phyloP scores from a whole-genome alignment of 2,888 invertebrate species.

The Lithodes maja region DNA sequence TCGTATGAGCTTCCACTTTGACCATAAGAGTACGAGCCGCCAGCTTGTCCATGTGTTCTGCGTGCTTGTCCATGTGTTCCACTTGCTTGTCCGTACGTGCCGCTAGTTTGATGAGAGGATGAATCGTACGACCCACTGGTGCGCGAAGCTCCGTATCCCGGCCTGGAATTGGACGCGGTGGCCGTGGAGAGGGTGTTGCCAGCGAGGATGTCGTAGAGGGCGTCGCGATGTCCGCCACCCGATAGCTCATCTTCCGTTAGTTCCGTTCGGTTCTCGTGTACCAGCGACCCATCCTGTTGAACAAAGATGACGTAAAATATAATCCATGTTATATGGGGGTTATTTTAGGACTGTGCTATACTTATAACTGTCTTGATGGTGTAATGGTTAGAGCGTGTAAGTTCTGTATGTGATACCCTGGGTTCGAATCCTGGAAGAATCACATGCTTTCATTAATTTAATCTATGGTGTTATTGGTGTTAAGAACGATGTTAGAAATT shows the following conservation, averaged over 20 bases:
- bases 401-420: no score
- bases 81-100: not conserved
- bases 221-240: conserved; percentile 44
- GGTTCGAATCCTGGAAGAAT: no score
- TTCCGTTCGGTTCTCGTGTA: conserved; percentile 64
- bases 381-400: no score
- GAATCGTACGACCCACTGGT: not conserved
- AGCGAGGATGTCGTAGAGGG: conserved; percentile 58
- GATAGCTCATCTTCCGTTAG: conserved; percentile 50
- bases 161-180: conserved; percentile 9
- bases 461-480: no score
- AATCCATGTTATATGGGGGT: no score
- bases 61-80: not conserved
- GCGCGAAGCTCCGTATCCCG: not conserved
- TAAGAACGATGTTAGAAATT: no score
- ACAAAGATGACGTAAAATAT: not conserved
- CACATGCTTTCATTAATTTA: no score
- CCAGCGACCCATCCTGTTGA: conserved; percentile 58
- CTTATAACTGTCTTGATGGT: no score
- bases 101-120: not conserved
- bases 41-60: not conserved
- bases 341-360: no score
- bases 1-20: not conserved
- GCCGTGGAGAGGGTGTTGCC: conserved; percentile 60
- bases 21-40: not conserved